Percentiles rank a stretch among this genome's conserved stretches.
phyloP scores from a whole-genome alignment of 92 coral and sea anemone species.

The Bergia puertoricense region DNA sequence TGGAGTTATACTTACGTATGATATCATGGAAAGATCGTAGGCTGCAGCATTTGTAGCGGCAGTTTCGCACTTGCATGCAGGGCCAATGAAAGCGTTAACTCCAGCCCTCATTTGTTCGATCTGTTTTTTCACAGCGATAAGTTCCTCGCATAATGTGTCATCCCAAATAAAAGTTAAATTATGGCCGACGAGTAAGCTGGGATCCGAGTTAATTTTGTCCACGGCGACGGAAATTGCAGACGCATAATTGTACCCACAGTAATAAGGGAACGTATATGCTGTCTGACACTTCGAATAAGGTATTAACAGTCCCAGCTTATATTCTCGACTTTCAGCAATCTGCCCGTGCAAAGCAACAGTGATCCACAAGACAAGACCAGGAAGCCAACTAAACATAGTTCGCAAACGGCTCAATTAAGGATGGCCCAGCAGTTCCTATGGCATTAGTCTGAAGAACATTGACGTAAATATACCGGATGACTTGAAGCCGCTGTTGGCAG shows the following conservation, averaged over 20 bases:
- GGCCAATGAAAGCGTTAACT: conserved; percentile 78
- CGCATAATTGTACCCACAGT: conserved; percentile 71
- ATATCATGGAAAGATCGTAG: conserved; percentile 68
- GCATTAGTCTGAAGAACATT: conserved; percentile 24
- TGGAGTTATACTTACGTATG: conserved; percentile 69
- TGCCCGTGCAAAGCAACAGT: conserved; percentile 29
- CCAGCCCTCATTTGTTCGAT: conserved; percentile 67
- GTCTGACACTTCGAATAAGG: conserved; percentile 62
- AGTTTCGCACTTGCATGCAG: conserved; percentile 78
- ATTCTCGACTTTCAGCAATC: conserved; percentile 60
- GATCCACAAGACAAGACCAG: conserved; percentile 4
- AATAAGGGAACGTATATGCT: conserved; percentile 35
- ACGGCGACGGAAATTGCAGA: conserved; percentile 90
- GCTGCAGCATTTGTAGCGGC: conserved; percentile 93
- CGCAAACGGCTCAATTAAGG: not conserved
- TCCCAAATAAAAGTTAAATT: conserved; percentile 87
- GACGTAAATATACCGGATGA: conserved; percentile 4
- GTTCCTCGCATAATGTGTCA: conserved; percentile 70
- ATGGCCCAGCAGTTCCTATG: not conserved
- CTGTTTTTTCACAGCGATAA: conserved; percentile 68
- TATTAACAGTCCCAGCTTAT: conserved; percentile 75
- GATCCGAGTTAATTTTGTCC: conserved; percentile 75
- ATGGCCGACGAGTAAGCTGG: conserved; percentile 77
- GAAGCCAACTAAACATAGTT: conserved; percentile 28
- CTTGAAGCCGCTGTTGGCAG: conserved; percentile 7